Percentiles rank a stretch among this genome's conserved stretches.
Conservation (phyloP, 2,797 vertebrate species). For the Phoebastria nigripes region DNA sequence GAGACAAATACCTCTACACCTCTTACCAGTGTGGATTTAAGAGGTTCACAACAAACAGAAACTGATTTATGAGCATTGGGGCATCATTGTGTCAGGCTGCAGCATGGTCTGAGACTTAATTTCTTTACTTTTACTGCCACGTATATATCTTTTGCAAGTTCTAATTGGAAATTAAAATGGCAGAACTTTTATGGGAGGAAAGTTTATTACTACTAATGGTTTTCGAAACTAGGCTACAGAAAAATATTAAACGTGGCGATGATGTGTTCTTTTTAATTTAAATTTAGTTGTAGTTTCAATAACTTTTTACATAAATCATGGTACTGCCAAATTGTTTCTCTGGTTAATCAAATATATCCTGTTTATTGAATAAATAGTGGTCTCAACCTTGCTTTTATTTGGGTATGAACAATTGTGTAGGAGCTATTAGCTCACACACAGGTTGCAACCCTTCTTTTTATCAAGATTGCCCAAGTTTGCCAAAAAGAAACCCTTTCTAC, state of each 20-base stretch:
- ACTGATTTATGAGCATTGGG: conserved; percentile 49
- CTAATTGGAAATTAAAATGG: conserved; percentile 67
- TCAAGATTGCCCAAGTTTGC: not conserved
- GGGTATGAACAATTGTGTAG: not conserved
- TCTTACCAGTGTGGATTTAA: conserved; percentile 60
- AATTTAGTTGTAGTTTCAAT: conserved; percentile 23
- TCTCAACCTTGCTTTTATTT: conserved; percentile 17
- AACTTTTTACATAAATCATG: not conserved
- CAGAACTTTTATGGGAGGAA: conserved; percentile 58
- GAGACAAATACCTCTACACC: conserved; percentile 65
- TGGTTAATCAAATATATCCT: conserved; percentile 51
- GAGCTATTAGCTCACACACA: not conserved
- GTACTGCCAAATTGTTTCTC: conserved; percentile 32
- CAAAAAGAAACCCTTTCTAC: conserved; percentile 1
- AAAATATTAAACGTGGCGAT: conserved; percentile 34
- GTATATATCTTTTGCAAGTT: conserved; percentile 57
- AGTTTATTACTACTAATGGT: conserved; percentile 64
- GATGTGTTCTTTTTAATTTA: conserved; percentile 51
- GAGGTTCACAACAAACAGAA: conserved; percentile 61
- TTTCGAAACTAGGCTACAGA: conserved; percentile 59
- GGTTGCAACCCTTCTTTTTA: conserved; percentile 22
- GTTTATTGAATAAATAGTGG: conserved; percentile 39
- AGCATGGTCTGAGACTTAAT: conserved; percentile 37
- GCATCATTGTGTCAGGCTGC: conserved; percentile 41
- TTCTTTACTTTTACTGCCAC: conserved; percentile 52